These are phyloP conservation scores for Drosophila setifemur DNA, from an alignment of 1,140 invertebrate genomes.

Conservation along the genomic window DNA sequence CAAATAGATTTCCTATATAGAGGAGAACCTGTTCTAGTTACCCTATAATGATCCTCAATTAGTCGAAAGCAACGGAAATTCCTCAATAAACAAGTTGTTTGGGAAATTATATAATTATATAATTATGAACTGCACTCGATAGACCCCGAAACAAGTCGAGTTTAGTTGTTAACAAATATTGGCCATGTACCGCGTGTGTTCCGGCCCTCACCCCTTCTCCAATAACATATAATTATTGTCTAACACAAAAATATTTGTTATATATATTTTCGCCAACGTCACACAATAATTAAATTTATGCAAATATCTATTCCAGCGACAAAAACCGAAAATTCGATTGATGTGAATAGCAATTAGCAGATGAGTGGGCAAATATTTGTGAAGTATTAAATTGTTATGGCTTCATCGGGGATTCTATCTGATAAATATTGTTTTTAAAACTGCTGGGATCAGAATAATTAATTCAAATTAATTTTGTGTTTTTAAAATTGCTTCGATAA, in stretches of 20 bases:
- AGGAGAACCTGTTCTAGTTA: constrained; percentile 9
- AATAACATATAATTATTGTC: constrained; percentile 46
- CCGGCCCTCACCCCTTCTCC: background rate
- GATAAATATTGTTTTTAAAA: too few relatives aligned
- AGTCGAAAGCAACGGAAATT: constrained; percentile 15
- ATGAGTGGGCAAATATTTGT: too few relatives aligned
- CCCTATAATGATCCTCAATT: background rate
- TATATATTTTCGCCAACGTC: constrained; percentile 19
- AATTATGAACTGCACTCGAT: constrained; percentile 31
- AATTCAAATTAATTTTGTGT: too few relatives aligned
- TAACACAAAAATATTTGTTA: constrained; percentile 40
- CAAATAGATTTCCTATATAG: constrained; percentile 26
- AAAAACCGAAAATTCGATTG: constrained; percentile 20
- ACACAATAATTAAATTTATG: constrained; percentile 47
- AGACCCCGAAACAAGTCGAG: constrained; percentile 10
- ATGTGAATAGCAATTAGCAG: constrained; percentile 23
- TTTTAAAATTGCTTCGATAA: too few relatives aligned
- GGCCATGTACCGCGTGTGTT: constrained; percentile 37
- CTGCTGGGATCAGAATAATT: too few relatives aligned
- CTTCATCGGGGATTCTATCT: constrained; percentile 1
- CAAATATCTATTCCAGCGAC: constrained; percentile 16
- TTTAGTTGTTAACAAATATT: constrained; percentile 64
- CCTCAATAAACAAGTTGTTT: background rate
- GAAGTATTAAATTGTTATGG: background rate
- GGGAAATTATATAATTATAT: background rate